These are phyloP conservation scores for Mareca strepera DNA, from an alignment of 2,797 vertebrate genomes.

Conservation along the genomic window DNA sequence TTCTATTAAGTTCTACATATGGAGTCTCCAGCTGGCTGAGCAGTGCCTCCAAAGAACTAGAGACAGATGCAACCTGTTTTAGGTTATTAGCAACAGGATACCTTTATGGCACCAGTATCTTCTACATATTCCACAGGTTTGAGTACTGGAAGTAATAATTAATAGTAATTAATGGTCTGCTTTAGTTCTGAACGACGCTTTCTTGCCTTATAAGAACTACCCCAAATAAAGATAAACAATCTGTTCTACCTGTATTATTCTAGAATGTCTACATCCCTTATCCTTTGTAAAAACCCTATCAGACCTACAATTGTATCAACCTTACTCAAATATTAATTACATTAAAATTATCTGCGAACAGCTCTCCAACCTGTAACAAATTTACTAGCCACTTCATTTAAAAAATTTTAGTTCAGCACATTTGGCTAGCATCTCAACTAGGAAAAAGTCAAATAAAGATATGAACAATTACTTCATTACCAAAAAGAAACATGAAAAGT, in stretches of 20 bases:
- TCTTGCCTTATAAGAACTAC: background rate
- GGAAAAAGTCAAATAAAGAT: background rate
- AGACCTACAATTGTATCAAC: background rate
- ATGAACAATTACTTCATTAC: background rate
- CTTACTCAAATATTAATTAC: background rate
- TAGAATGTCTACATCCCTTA: background rate
- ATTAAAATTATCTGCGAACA: background rate
- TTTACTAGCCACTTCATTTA: background rate
- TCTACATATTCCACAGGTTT: background rate
- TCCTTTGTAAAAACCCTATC: background rate
- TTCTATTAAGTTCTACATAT: background rate
- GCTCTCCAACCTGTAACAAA: background rate
- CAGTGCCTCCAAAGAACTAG: background rate
- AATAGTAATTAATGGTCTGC: background rate
- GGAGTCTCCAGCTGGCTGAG: background rate
- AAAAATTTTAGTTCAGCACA: background rate
- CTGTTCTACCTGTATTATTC: background rate
- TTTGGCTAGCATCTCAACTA: background rate
- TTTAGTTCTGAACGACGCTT: background rate
- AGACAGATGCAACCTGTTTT: too few species aligned
- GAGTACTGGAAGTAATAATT: background rate
- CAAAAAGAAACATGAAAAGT: background rate
- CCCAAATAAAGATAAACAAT: background rate
- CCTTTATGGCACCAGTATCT: background rate
- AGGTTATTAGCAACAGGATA: background rate